Percentiles rank a stretch among this genome's conserved stretches.
These are phyloP conservation scores for Lucilia sericata DNA, from an alignment of 1,140 invertebrate genomes.

Conservation along the genomic window DNA sequence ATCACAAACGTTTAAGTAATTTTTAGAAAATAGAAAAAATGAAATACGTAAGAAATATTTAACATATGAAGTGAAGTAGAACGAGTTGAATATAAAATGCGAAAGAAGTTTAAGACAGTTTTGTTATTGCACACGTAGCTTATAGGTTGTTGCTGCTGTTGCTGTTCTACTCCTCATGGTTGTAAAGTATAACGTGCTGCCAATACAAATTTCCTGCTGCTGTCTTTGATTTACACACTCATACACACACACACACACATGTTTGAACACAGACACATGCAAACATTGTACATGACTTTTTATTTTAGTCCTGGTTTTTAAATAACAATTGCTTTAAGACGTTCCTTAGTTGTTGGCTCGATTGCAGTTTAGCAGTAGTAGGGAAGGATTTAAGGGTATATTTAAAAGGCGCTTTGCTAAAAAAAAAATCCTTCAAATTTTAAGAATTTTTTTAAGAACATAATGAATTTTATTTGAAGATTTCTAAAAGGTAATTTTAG, in stretches of 20 bases:
- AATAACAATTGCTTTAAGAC: background rate
- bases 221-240: conserved; percentile 9
- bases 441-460: too few species aligned
- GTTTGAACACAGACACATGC: background rate
- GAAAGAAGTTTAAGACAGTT: background rate
- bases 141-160: background rate
- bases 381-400: background rate
- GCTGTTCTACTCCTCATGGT: conserved; percentile 19
- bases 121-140: conserved; percentile 23
- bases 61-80: conserved; percentile 20
- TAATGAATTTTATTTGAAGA: too few species aligned
- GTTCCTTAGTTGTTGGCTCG: background rate
- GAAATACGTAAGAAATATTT: background rate
- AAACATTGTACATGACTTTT: background rate
- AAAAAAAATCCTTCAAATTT: too few species aligned
- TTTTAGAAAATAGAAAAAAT: background rate
- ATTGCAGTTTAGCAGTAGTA: background rate
- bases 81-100: background rate
- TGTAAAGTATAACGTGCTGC: conserved; percentile 39
- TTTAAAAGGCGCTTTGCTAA: too few species aligned
- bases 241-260: too few species aligned
- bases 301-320: background rate
- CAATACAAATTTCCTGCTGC: conserved; percentile 39
- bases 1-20: conserved; percentile 22
- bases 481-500: too few species aligned